Conservation (phyloP, 2,888 invertebrate species). For the Standfussiana lucernea region DNA sequence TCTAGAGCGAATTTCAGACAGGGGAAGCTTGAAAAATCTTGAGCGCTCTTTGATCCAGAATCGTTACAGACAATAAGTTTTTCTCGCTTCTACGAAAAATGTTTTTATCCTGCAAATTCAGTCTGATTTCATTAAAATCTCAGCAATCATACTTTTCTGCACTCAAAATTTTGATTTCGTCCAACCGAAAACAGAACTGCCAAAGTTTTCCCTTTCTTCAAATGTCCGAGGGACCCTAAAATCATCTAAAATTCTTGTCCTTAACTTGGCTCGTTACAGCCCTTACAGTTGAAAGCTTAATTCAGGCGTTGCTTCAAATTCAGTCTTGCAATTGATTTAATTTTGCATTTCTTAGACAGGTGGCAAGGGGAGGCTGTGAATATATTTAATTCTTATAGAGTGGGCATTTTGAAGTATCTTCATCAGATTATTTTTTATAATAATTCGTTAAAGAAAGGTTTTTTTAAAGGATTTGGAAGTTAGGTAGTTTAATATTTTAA, state of each 20-base stretch:
- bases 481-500: not conserved
- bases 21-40: no score
- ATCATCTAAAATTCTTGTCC: slow-evolving; percentile 59
- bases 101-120: not conserved
- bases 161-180: slow-evolving; percentile 29
- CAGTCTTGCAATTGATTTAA: slow-evolving; percentile 79
- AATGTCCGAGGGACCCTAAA: slow-evolving; percentile 57
- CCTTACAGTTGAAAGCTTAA: slow-evolving; percentile 68
- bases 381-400: slow-evolving; percentile 48
- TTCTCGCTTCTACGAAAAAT: not conserved
- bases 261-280: slow-evolving; percentile 67
- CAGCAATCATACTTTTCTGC: slow-evolving; percentile 16
- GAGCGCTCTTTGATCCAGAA: not conserved
- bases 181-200: slow-evolving; percentile 33
- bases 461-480: not conserved
- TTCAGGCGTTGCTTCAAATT: slow-evolving; percentile 72
- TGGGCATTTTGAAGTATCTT: slow-evolving; percentile 31
- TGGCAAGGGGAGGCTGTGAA: slow-evolving; percentile 69
- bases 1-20: not conserved
- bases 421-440: not conserved
- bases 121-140: slow-evolving; percentile 22
- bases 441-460: not conserved
- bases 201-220: slow-evolving; percentile 38
- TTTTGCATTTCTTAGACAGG: slow-evolving; percentile 79
- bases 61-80: no score